phyloP scores from a whole-genome alignment of 2,113 vertebrate species.

The Scortum barcoo region DNA sequence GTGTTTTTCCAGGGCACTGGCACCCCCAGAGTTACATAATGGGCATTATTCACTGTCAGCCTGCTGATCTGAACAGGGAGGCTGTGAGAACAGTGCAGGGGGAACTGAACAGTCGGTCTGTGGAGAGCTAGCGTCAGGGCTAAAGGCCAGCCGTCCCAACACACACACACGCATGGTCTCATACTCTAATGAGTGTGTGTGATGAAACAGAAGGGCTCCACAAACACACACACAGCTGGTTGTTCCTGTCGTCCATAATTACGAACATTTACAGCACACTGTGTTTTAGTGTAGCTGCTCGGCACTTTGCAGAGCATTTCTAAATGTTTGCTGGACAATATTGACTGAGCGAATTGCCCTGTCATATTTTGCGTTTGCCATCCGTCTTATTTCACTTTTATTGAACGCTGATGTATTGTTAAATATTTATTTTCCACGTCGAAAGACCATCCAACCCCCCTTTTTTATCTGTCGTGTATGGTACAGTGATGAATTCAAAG shows the following conservation, averaged over 20 bases:
- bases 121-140: conserved; percentile 53
- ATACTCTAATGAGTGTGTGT: conserved; percentile 76
- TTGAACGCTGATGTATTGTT: conserved; percentile 9
- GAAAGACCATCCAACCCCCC: background rate
- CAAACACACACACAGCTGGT: conserved; percentile 30
- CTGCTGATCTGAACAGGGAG: conserved; percentile 51
- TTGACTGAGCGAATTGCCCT: conserved; percentile 42
- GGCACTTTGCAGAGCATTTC: conserved; percentile 37
- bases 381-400: conserved; percentile 39
- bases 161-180: conserved; percentile 57
- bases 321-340: conserved; percentile 30
- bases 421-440: conserved; percentile 41
- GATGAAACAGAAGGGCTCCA: conserved; percentile 50
- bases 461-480: background rate
- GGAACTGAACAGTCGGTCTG: conserved; percentile 66
- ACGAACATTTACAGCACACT: conserved; percentile 27
- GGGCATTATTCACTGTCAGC: conserved; percentile 60
- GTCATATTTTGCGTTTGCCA: conserved; percentile 25
- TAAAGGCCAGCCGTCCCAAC: conserved; percentile 61
- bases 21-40: conserved; percentile 74
- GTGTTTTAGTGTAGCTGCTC: conserved; percentile 31
- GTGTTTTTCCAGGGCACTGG: conserved; percentile 33
- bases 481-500: background rate
- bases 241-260: conserved; percentile 35
- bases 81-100: conserved; percentile 62